Evolutionary conservation across 2,888 invertebrate species (phyloP), one percentile per base, ranked within the genome.

Genomic region (Pristionchus arcanus): DNA sequence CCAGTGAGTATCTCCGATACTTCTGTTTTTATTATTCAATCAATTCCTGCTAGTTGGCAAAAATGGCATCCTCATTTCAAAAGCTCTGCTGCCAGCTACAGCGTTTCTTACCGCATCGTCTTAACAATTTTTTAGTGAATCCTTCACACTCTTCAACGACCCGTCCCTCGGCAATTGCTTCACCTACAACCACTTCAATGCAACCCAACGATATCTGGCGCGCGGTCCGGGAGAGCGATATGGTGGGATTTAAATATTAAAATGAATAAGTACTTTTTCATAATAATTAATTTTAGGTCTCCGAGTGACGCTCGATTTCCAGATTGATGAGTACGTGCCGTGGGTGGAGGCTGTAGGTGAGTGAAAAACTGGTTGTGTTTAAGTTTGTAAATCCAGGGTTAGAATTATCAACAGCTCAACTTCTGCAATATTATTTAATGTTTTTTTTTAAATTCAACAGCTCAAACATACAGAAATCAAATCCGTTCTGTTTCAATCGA

Each of bases 121-220:
- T n/a, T n/a, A n/a, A n/a, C n/a, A n/a, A n/a, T n/a, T 85, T 31
- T 88, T 66, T 71, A 88, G 87, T 15, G 34, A 49, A 11, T 31
- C 49, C n/a, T 74, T 74, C 53, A 74, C 53, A 0, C 28, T 71
- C n/a, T 88, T 71, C 74, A 89, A 81, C 34, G 89, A 89, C 34
- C 89, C 89, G 0, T 89, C 89, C 21, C 89, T 89, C 42, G 89
- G 89, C 2, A 89, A 89, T 34, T 89, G 89, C 83, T 89, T 89
- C 89, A 89, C 89, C 16, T 89, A 59, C 89, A 89, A 89, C 31
- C 89, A 89, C 25, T 55, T 74, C 31, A 88, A 88, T 16, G 55
- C 74, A 15, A 25, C 87, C 31, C 49, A 42, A 16, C 68, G 37
- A 25, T 88, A 28, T 19, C 28, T 37, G 34, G 63, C 63, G 55